Percentiles rank a stretch among this genome's conserved stretches.
Evolutionary conservation across 2,888 invertebrate genomes (phyloP).

Genomic region (Parochlus steinenii): DNA sequence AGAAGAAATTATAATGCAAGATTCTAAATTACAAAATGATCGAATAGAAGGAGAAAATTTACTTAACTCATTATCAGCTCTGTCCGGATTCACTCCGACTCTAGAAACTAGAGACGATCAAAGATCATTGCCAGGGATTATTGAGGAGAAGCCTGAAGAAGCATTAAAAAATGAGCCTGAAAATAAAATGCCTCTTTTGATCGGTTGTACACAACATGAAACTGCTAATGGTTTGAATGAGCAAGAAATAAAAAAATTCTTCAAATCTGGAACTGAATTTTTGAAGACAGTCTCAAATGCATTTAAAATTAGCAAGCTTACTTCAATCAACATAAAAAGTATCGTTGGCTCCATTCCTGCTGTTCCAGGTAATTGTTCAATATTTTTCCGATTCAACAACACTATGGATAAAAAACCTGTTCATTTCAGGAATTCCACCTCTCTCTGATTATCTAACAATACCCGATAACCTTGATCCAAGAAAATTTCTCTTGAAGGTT

Average conservation of each 20-base stretch:
- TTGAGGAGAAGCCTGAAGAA: conserved; percentile 43
- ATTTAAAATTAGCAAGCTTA: conserved; percentile 1
- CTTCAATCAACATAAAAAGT: too few species aligned
- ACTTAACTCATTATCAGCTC: conserved; percentile 43
- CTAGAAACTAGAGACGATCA: conserved; percentile 48
- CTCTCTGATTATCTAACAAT: conserved; percentile 24
- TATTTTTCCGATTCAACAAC: too few species aligned
- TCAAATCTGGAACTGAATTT: conserved; percentile 20
- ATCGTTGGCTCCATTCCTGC: too few species aligned
- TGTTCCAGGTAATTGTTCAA: too few species aligned
- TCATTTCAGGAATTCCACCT: conserved; percentile 18
- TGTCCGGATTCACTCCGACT: conserved; percentile 46
- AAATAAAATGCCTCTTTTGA: conserved; percentile 46
- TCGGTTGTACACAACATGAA: conserved; percentile 57
- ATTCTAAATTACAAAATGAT: conserved; percentile 38
- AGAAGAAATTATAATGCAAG: conserved; percentile 30
- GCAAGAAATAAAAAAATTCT: conserved; percentile 24
- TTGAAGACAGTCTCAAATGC: conserved; percentile 3
- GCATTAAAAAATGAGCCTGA: conserved; percentile 38
- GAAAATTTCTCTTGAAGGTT: conserved; percentile 24
- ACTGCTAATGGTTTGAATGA: conserved; percentile 33
- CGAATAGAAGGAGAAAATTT: conserved; percentile 41
- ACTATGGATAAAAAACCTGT: too few species aligned
- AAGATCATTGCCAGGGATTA: conserved; percentile 47
- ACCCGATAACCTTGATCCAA: conserved; percentile 21